Evolutionary conservation across 2,888 invertebrate species (phyloP), one percentile per base, ranked within the genome.

Genomic region (Standfussiana lucernea): DNA sequence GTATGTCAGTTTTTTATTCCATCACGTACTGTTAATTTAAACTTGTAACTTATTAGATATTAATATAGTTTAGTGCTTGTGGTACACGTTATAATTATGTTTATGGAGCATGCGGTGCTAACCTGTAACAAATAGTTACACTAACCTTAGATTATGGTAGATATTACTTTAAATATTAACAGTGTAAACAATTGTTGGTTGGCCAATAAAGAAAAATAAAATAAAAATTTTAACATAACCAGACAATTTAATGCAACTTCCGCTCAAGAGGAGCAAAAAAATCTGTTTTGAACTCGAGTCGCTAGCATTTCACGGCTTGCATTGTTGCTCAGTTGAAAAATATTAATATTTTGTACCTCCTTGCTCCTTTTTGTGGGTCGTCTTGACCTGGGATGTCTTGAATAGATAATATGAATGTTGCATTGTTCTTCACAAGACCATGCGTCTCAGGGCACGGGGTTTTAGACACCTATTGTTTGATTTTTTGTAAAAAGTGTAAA

Each of bases 311-410:
- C 79, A 79, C 78, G 71, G 79, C 70, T 79, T 77, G 75, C 82
- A 86, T 86, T 89, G 90, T 91, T 88, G 84, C 77, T 69, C 73
- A 73, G 85, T 85, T 88, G 76, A 83, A 88, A 91, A 91, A 92
- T 92, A 92, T 92, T 91, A 91, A 91, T 91, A 92, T 89, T 92
- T 80, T 77, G 75, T 71, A 71, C 69, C 85, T 80, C 68, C 75
- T 86, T 89, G 82, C 69, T 82, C 79, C 76, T 86, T 87, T 88
- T 86, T 88, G 84, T 84, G 85, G 79, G 82, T 75, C 81, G 82
- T 76, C 79, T 83, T 91, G 91, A 91, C 91, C 91, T 85, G 88
- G 79, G 92, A 92, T 92, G 90, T 90, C 91, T 92, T 92, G 93
- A 90, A 91, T 91, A 91, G 93, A 93, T 93, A 93, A 92, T 91